These are phyloP conservation scores for Sceloporus undulatus DNA, from an alignment of 2,113 vertebrate species.

Conservation along the genomic window DNA sequence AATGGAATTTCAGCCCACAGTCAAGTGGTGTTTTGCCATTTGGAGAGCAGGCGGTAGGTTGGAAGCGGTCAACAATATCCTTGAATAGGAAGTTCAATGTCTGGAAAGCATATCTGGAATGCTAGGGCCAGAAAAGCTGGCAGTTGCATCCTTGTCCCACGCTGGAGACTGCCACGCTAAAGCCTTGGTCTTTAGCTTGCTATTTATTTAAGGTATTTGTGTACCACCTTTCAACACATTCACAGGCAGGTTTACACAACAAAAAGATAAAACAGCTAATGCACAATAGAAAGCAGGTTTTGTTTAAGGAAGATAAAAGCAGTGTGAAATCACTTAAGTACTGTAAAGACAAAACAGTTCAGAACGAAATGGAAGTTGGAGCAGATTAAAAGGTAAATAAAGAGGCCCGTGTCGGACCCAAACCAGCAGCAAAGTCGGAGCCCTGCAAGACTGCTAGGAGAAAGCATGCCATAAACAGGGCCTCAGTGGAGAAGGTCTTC, in stretches of 20 bases:
- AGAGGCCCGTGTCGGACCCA: background rate
- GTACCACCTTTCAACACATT: background rate
- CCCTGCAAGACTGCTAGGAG: background rate
- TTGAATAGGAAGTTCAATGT: background rate
- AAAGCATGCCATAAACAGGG: background rate
- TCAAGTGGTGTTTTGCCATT: background rate
- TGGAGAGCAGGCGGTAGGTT: background rate
- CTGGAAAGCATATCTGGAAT: background rate
- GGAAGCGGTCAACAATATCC: background rate
- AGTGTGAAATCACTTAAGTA: background rate
- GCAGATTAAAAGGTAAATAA: background rate
- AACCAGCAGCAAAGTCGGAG: background rate
- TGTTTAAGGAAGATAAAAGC: background rate
- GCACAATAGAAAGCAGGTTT: background rate
- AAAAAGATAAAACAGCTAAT: background rate
- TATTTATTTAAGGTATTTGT: background rate
- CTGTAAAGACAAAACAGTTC: background rate
- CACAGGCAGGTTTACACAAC: background rate
- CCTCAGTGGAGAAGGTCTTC: background rate
- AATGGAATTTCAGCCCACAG: background rate
- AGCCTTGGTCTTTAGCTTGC: background rate
- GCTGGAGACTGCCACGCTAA: background rate
- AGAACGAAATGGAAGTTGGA: no score
- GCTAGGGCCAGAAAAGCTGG: background rate
- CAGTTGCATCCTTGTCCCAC: background rate